Percentiles rank a stretch among this genome's conserved stretches.
Conservation (phyloP, 2,888 invertebrate species). For the Apotomis capreana region DNA sequence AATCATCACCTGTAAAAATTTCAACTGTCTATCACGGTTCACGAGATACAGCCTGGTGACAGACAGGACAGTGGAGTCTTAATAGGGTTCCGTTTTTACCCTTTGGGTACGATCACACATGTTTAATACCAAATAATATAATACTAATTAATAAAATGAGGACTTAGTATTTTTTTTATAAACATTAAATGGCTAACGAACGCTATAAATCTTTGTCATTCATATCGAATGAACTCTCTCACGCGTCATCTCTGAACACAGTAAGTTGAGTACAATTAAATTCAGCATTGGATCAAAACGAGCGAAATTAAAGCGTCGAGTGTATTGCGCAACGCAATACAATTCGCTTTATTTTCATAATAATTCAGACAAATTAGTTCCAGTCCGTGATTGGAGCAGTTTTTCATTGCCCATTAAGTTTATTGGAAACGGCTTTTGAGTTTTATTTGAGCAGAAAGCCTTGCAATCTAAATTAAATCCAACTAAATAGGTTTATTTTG, state of each 20-base stretch:
- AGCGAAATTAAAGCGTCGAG: conserved; percentile 18
- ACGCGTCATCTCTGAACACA: background rate
- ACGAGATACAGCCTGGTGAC: no score
- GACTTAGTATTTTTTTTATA: no score
- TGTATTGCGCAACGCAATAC: conserved; percentile 9
- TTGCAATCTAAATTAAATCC: background rate
- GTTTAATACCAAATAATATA: no score
- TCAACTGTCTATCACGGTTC: no score
- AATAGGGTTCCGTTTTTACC: no score
- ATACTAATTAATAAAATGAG: no score
- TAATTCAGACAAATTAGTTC: conserved; percentile 19
- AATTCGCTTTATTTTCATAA: conserved; percentile 15
- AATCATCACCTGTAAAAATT: no score
- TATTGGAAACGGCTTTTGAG: background rate
- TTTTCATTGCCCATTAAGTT: conserved; percentile 5
- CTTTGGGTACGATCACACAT: no score
- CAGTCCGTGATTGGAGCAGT: background rate
- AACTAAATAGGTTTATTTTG: no score
- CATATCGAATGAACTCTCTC: conserved; percentile 6
- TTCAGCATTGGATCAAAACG: conserved; percentile 21
- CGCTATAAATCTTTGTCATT: conserved; percentile 1
- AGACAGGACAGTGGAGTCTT: no score
- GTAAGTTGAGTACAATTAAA: conserved; percentile 18
- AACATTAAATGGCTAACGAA: background rate
- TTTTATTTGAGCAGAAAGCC: no score